Evolutionary conservation across 2,113 vertebrate species (phyloP).

Genomic region (Arothron firmamentum): DNA sequence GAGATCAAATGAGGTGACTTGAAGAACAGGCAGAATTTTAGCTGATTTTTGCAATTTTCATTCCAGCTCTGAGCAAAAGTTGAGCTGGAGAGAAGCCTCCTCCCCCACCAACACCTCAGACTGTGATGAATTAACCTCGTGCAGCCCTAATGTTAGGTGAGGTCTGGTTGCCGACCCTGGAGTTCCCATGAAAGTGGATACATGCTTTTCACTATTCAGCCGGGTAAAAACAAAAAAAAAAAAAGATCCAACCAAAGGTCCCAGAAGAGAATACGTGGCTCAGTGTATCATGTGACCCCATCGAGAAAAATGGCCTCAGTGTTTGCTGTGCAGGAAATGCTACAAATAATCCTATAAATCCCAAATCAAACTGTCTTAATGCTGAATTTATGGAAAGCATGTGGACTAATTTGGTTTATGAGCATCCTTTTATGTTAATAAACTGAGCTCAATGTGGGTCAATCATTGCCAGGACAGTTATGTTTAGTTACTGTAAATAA

Average conservation of each 20-base stretch:
- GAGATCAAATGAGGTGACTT: no score
- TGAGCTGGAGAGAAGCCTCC: neutral
- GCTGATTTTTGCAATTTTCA: no score
- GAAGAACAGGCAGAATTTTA: no score
- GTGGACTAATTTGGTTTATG: neutral
- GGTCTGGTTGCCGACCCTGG: constrained; percentile 32
- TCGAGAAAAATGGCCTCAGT: constrained; percentile 28
- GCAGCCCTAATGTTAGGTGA: constrained; percentile 6
- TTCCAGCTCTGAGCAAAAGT: no score
- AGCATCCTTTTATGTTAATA: neutral
- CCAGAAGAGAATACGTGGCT: constrained; percentile 46
- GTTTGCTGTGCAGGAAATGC: neutral
- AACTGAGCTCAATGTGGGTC: neutral
- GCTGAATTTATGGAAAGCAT: neutral
- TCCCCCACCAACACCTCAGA: neutral
- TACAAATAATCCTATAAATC: no score
- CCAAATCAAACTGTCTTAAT: neutral
- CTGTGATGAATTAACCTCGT: constrained; percentile 10
- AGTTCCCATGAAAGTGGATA: constrained; percentile 74
- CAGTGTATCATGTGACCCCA: constrained; percentile 50
- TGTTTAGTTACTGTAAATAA: constrained; percentile 33
- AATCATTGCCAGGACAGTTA: constrained; percentile 35
- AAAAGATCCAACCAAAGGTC: constrained; percentile 42
- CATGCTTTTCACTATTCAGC: constrained; percentile 56
- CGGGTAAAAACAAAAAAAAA: constrained; percentile 28